phyloP scores from a whole-genome alignment of 2,888 invertebrate genomes.

The Chrysopilus asiliformis region DNA sequence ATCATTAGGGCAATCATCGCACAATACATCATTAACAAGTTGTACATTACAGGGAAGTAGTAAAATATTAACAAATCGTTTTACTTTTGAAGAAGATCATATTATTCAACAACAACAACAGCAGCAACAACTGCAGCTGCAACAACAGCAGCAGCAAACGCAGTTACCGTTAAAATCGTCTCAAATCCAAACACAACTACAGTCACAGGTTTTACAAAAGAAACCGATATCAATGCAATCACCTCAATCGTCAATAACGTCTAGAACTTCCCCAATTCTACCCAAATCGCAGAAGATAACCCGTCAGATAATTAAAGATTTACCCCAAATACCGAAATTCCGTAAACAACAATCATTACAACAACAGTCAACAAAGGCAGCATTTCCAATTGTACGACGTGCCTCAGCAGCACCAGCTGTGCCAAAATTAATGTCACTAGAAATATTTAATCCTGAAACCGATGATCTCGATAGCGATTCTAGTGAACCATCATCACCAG shows the following conservation, averaged over 20 bases:
- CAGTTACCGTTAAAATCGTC: slow-evolving; percentile 22
- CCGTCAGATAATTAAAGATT: slow-evolving; percentile 45
- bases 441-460: slow-evolving; percentile 79
- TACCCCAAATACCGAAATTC: slow-evolving; percentile 49
- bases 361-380: slow-evolving; percentile 23
- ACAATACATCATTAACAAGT: too few species aligned
- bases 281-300: slow-evolving; percentile 43
- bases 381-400: slow-evolving; percentile 59
- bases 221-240: slow-evolving; percentile 4
- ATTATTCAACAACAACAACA: slow-evolving; percentile 36
- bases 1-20: too few species aligned
- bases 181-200: slow-evolving; percentile 25
- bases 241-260: slow-evolving; percentile 17
- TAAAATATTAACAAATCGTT: slow-evolving; percentile 16
- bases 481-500: slow-evolving; percentile 69
- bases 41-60: slow-evolving; percentile 9
- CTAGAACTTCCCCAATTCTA: slow-evolving; percentile 15
- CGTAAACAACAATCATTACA: slow-evolving; percentile 33
- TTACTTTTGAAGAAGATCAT: slow-evolving; percentile 26
- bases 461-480: slow-evolving; percentile 86
- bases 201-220: slow-evolving; percentile 18
- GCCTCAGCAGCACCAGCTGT: slow-evolving; percentile 50
- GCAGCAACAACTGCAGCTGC: slow-evolving; percentile 35
- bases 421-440: slow-evolving; percentile 64
- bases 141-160: too few species aligned